These are phyloP conservation scores for Limanda limanda DNA, from an alignment of 2,113 vertebrate genomes.

Conservation along the genomic window DNA sequence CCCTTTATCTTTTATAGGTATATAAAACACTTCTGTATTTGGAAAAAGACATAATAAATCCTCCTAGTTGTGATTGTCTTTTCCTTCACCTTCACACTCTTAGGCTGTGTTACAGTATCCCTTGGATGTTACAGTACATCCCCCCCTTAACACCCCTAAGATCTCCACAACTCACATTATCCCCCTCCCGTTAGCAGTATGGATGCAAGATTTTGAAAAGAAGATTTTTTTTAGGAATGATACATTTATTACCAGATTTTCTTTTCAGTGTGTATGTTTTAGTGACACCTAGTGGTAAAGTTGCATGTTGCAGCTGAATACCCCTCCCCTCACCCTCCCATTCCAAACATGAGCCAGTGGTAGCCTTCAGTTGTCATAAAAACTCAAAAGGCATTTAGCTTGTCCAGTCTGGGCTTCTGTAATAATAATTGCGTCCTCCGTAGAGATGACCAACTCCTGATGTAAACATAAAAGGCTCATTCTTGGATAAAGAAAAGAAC, in stretches of 20 bases:
- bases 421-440: no score
- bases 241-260: slow-evolving; percentile 21
- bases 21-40: background rate
- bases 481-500: no score
- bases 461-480: no score
- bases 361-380: no score
- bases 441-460: no score
- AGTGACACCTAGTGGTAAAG: no score
- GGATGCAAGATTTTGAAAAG: slow-evolving; percentile 34
- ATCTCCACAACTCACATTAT: slow-evolving; percentile 3
- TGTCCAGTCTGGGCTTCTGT: no score
- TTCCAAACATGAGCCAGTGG: no score
- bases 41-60: background rate
- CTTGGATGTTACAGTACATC: background rate
- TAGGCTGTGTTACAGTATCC: slow-evolving; percentile 7
- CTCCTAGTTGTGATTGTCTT: background rate
- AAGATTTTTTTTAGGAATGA: slow-evolving; percentile 4
- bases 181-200: slow-evolving; percentile 30
- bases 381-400: no score
- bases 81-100: background rate
- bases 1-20: background rate
- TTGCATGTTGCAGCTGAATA: no score
- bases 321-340: no score
- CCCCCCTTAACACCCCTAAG: slow-evolving; percentile 14
- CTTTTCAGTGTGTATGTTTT: background rate